These are phyloP conservation scores for Centropristis striata DNA, from an alignment of 2,113 vertebrate genomes.

Conservation along the genomic window DNA sequence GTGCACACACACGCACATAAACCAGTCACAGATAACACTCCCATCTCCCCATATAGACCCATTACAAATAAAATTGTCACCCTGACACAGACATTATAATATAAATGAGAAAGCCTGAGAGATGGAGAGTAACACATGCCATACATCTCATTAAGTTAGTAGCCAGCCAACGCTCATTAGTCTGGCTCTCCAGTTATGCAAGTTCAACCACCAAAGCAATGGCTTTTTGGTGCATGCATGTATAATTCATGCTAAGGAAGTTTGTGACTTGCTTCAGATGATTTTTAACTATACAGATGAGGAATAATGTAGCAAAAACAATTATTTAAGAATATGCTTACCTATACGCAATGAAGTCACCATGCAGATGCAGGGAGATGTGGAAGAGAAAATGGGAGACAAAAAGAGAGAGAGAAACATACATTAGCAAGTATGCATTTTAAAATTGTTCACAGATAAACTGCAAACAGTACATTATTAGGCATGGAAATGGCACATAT, in stretches of 20 bases:
- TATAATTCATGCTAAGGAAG: constrained; percentile 12
- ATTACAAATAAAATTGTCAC: constrained; percentile 43
- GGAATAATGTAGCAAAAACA: background rate
- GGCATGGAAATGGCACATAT: too few species aligned
- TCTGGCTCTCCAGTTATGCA: constrained; percentile 38
- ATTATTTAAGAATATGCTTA: constrained; percentile 54
- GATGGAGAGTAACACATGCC: constrained; percentile 59
- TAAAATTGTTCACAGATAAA: constrained; percentile 8
- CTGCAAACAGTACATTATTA: background rate
- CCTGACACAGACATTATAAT: constrained; percentile 45
- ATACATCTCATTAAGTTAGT: constrained; percentile 51
- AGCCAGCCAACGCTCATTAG: constrained; percentile 44
- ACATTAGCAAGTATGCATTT: constrained; percentile 39
- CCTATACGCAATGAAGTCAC: constrained; percentile 54
- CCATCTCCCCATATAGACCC: constrained; percentile 31
- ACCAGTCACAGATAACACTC: constrained; percentile 20
- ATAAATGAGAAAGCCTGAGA: constrained; percentile 62
- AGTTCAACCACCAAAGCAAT: constrained; percentile 43
- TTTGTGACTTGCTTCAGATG: background rate
- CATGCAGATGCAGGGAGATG: constrained; percentile 13
- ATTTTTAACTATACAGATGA: constrained; percentile 8
- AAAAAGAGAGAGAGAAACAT: constrained; percentile 22
- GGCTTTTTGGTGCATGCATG: constrained; percentile 25
- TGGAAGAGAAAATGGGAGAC: background rate
- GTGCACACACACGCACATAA: constrained; percentile 1